Percentiles rank a stretch among this genome's conserved stretches.
phyloP scores from a whole-genome alignment of 2,797 vertebrate species.

The Xenops minutus region DNA sequence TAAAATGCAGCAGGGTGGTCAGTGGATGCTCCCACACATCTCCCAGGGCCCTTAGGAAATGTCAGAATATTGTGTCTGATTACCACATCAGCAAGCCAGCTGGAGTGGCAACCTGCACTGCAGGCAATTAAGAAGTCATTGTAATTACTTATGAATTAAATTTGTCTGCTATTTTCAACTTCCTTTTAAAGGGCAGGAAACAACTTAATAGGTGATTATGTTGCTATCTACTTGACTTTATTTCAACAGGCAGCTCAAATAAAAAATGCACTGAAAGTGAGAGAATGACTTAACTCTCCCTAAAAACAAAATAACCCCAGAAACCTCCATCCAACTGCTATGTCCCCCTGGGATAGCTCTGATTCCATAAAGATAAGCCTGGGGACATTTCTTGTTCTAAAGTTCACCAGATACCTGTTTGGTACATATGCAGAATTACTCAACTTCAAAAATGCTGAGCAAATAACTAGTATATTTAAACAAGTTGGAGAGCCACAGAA shows the following conservation, averaged over 20 bases:
- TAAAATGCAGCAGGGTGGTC: neutral
- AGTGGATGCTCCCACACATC: neutral
- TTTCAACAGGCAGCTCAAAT: neutral
- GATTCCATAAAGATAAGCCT: neutral
- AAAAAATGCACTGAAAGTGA: neutral
- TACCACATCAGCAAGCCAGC: neutral
- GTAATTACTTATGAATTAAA: neutral
- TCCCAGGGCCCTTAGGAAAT: neutral
- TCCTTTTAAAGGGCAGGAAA: neutral
- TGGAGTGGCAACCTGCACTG: neutral
- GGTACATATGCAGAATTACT: neutral
- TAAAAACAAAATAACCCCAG: neutral
- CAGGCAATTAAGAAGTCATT: neutral
- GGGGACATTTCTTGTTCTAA: neutral
- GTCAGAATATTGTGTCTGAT: neutral
- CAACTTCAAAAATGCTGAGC: neutral
- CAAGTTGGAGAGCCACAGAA: neutral
- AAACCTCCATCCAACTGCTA: neutral
- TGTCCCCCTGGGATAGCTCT: neutral
- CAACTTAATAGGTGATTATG: neutral
- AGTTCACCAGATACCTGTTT: neutral
- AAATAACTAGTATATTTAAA: neutral
- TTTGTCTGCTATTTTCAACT: neutral
- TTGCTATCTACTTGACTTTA: neutral
- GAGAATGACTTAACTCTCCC: neutral